Conservation (phyloP, 1,140 invertebrate species). For the Philaenus spumarius region DNA sequence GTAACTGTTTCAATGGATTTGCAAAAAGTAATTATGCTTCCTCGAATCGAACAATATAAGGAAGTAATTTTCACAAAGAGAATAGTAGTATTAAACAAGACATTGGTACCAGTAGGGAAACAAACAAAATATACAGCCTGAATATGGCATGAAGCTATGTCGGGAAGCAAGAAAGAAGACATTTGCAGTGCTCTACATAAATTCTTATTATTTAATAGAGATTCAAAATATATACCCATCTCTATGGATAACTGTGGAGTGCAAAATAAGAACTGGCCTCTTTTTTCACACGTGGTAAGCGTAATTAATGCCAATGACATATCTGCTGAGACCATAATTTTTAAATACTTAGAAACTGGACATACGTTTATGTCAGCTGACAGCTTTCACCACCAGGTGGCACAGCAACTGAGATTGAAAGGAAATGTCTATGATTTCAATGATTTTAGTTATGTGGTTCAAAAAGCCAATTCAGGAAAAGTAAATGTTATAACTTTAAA, state of each 20-base stretch:
- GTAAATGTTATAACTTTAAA: too few species aligned
- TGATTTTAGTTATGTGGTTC: too few species aligned
- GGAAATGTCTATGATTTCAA: too few species aligned
- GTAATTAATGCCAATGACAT: neutral
- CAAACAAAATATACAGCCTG: neutral
- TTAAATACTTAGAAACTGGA: too few species aligned
- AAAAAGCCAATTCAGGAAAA: too few species aligned
- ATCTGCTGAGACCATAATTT: too few species aligned
- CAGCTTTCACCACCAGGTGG: too few species aligned
- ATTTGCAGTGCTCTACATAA: neutral
- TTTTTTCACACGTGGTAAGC: neutral
- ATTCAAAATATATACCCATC: neutral
- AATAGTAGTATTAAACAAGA: neutral
- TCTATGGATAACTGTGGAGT: neutral
- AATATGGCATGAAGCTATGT: neutral
- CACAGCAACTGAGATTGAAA: too few species aligned
- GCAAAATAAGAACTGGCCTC: neutral
- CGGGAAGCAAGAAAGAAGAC: neutral
- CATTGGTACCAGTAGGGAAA: neutral
- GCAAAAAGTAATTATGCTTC: neutral
- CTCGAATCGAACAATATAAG: neutral
- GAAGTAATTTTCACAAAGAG: neutral
- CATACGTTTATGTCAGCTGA: slow-evolving; percentile 35
- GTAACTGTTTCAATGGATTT: neutral
- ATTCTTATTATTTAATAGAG: neutral